Evolutionary conservation across 2,888 invertebrate species (phyloP).

Genomic region (Trachelus troglodyta): DNA sequence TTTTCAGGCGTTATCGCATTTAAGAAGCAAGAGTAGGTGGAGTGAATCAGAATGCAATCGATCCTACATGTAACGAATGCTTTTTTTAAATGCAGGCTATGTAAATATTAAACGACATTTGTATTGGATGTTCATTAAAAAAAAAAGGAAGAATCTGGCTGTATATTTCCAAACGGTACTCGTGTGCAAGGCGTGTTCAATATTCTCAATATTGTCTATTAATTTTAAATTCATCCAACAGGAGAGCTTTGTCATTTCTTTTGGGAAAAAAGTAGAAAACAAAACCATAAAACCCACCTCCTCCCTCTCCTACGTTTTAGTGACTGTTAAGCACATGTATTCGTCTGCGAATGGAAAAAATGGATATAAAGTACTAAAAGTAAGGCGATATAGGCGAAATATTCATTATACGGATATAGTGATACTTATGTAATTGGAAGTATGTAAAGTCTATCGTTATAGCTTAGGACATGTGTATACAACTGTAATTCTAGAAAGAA

Average conservation of each 20-base stretch:
- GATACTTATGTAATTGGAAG: conserved; percentile 10
- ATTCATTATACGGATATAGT: conserved; percentile 3
- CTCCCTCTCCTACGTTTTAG: conserved; percentile 6
- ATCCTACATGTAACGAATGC: background rate
- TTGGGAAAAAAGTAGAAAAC: background rate
- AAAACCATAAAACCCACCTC: background rate
- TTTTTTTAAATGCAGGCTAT: background rate
- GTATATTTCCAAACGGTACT: conserved; percentile 6
- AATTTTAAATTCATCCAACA: background rate
- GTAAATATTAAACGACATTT: conserved; percentile 9
- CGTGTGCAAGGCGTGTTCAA: conserved; percentile 8
- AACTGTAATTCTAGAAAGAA: conserved; percentile 16
- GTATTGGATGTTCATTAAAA: background rate
- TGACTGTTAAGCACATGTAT: conserved; percentile 6
- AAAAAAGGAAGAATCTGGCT: background rate
- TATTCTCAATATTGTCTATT: background rate
- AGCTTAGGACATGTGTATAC: conserved; percentile 16
- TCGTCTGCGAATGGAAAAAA: conserved; percentile 2
- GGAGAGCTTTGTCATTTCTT: background rate
- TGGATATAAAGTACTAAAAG: background rate
- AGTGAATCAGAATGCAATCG: background rate
- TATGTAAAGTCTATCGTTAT: conserved; percentile 19
- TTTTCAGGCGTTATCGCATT: background rate
- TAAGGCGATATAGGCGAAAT: background rate
- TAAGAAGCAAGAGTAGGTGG: background rate